These are phyloP conservation scores for Hyposoter didymator DNA, from an alignment of 2,888 invertebrate genomes.

Conservation along the genomic window DNA sequence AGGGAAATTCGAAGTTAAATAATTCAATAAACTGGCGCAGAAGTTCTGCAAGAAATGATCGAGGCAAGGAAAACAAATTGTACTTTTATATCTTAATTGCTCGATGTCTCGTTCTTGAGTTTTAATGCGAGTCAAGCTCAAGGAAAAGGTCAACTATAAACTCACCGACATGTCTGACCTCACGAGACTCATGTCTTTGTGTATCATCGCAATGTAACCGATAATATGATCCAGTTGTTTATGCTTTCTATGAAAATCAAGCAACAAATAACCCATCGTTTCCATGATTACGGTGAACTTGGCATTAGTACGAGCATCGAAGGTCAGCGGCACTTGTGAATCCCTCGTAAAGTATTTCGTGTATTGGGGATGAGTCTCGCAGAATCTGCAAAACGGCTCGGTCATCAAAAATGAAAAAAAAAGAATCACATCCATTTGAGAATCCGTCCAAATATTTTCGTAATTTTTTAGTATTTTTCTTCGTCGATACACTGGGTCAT, in stretches of 20 bases:
- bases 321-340: slow-evolving; percentile 67
- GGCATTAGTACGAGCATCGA: slow-evolving; percentile 69
- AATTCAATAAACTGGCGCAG: slow-evolving; percentile 69
- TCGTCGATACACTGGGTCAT: background rate
- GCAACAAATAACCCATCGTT: slow-evolving; percentile 74
- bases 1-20: slow-evolving; percentile 72
- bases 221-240: slow-evolving; percentile 73
- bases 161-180: slow-evolving; percentile 73
- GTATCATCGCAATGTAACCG: slow-evolving; percentile 77
- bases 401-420: background rate
- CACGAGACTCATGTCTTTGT: slow-evolving; percentile 76
- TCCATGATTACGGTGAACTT: slow-evolving; percentile 76
- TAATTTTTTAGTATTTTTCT: slow-evolving; percentile 9
- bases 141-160: slow-evolving; percentile 26
- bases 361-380: slow-evolving; percentile 73
- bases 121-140: background rate
- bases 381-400: slow-evolving; percentile 70
- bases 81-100: slow-evolving; percentile 19
- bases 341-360: slow-evolving; percentile 75
- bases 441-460: background rate
- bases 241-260: slow-evolving; percentile 75
- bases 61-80: slow-evolving; percentile 12
- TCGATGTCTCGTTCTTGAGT: background rate
- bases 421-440: background rate
- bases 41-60: slow-evolving; percentile 70